Evolutionary conservation across 2,888 invertebrate genomes (phyloP).

Genomic region (Brassicogethes aeneus): DNA sequence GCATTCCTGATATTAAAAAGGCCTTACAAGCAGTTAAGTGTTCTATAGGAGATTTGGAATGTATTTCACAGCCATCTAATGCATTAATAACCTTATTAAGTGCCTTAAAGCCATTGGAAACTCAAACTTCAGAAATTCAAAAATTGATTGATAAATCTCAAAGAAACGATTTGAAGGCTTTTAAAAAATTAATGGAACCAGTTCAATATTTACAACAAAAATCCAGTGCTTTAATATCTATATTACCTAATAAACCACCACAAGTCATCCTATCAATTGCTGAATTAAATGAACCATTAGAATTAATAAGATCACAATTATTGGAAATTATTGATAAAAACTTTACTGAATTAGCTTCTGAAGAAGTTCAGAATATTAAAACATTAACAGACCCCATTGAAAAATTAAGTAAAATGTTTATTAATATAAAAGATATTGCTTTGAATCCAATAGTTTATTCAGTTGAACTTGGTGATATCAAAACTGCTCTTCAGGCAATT

Average conservation of each 20-base stretch:
- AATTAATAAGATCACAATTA: slow-evolving; percentile 7
- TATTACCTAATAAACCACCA: slow-evolving; percentile 8
- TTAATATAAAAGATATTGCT: slow-evolving; percentile 9
- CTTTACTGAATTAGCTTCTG: slow-evolving; percentile 1
- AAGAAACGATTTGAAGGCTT: slow-evolving; percentile 5
- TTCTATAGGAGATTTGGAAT: slow-evolving; percentile 1
- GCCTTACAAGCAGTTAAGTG: slow-evolving; percentile 5
- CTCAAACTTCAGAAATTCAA: not conserved
- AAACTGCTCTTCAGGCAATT: slow-evolving; percentile 12
- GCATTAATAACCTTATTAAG: not conserved
- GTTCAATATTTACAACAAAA: not conserved
- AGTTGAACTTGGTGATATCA: slow-evolving; percentile 9
- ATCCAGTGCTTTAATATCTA: slow-evolving; percentile 1
- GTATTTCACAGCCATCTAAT: not conserved
- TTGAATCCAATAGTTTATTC: slow-evolving; percentile 6
- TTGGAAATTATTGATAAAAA: slow-evolving; percentile 3
- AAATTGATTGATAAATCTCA: slow-evolving; percentile 1
- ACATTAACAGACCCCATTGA: slow-evolving; percentile 2
- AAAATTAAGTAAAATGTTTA: slow-evolving; percentile 8
- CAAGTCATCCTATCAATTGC: slow-evolving; percentile 16
- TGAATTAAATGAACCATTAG: slow-evolving; percentile 13
- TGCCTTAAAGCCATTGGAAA: not conserved
- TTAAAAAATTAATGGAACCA: slow-evolving; percentile 7
- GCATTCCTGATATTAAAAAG: slow-evolving; percentile 5
- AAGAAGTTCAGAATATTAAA: slow-evolving; percentile 4